phyloP scores from a whole-genome alignment of 2,113 vertebrate genomes.

The Paedocypris sp. region DNA sequence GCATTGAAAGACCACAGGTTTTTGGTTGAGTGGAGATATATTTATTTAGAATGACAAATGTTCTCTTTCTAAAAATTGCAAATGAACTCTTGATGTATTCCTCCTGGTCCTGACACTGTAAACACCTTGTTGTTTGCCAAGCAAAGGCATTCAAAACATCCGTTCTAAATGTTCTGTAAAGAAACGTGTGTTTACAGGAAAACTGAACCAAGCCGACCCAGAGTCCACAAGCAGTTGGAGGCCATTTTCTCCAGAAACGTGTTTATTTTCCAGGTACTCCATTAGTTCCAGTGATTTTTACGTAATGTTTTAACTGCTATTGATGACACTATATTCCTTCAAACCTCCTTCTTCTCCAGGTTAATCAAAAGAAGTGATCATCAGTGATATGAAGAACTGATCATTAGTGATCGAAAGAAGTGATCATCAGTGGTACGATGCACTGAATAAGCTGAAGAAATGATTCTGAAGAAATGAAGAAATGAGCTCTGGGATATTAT shows the following conservation, averaged over 20 bases:
- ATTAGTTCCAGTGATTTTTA: not conserved
- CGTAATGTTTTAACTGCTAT: not conserved
- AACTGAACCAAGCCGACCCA: not conserved
- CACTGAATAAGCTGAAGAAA: too few relatives aligned
- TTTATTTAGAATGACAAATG: not conserved
- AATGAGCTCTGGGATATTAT: too few relatives aligned
- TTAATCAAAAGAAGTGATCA: too few relatives aligned
- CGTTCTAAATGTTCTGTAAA: not conserved
- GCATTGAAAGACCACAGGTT: not conserved
- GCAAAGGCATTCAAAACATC: not conserved
- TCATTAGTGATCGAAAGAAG: too few relatives aligned
- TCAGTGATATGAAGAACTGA: too few relatives aligned
- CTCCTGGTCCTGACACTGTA: not conserved
- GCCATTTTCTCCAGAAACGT: too few relatives aligned
- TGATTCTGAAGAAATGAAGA: too few relatives aligned
- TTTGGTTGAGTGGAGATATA: not conserved
- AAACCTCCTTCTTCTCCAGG: not conserved
- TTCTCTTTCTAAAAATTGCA: not conserved
- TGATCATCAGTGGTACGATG: too few relatives aligned
- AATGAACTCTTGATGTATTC: not conserved
- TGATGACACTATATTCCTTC: not conserved
- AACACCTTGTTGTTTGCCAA: not conserved
- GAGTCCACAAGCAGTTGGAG: not conserved
- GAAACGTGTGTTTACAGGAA: conserved; percentile 8
- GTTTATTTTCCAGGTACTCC: not conserved